Percentiles rank a stretch among this genome's conserved stretches.
phyloP scores from a whole-genome alignment of 2,888 invertebrate genomes.

The Rhogogaster chlorosoma region DNA sequence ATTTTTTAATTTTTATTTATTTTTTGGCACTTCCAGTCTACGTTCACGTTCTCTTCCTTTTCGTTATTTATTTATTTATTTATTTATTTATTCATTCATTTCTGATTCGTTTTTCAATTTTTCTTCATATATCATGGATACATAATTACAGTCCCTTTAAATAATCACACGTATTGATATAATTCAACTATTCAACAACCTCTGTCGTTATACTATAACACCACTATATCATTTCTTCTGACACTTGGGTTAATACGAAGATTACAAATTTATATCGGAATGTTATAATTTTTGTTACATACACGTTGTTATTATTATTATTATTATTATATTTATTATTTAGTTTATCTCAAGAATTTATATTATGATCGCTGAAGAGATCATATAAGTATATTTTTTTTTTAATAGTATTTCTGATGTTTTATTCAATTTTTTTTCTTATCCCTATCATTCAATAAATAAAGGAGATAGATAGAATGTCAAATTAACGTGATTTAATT shows the following conservation, averaged over 20 bases:
- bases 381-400: not conserved
- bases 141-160: slow-evolving; percentile 24
- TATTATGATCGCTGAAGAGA: not conserved
- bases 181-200: not conserved
- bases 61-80: not conserved
- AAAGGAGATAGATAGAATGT: not conserved
- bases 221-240: not conserved
- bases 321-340: not conserved
- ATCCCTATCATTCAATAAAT: not conserved
- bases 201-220: not conserved
- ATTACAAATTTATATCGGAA: slow-evolving; percentile 8
- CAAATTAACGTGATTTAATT: not conserved
- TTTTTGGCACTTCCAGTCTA: slow-evolving; percentile 29
- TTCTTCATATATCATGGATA: not conserved
- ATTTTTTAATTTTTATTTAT: too few relatives aligned
- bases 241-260: not conserved
- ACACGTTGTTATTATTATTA: not conserved
- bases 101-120: not conserved
- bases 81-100: too few relatives aligned
- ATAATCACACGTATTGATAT: slow-evolving; percentile 14
- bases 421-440: not conserved
- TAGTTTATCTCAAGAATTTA: not conserved
- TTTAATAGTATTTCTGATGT: not conserved
- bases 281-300: slow-evolving; percentile 2
- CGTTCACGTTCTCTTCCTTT: not conserved